phyloP scores from a whole-genome alignment of 2,113 vertebrate genomes.

The Camelus bactrianus region DNA sequence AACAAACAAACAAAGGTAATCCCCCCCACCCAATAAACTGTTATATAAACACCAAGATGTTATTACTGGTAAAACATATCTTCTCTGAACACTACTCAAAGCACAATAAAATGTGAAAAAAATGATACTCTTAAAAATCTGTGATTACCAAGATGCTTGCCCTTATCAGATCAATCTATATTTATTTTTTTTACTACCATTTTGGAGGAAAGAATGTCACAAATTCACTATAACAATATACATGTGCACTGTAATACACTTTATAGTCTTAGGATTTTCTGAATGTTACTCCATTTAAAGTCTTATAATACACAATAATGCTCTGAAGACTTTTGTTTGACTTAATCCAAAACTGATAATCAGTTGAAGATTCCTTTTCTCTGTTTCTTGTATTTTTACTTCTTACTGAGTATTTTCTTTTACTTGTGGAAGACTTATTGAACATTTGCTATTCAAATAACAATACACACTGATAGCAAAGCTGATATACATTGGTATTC shows the following conservation, averaged over 20 bases:
- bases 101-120: not conserved
- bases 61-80: not conserved
- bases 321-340: slow-evolving; percentile 12
- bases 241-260: not conserved
- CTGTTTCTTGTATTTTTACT: slow-evolving; percentile 44
- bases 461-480: not conserved
- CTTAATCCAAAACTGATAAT: not conserved
- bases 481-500: not conserved
- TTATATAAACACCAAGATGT: not conserved
- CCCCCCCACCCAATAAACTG: not conserved
- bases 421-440: not conserved
- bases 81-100: slow-evolving; percentile 14
- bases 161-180: not conserved
- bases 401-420: not conserved
- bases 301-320: not conserved
- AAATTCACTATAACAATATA: not conserved
- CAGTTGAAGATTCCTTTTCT: not conserved
- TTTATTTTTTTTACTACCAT: slow-evolving; percentile 7
- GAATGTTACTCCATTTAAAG: slow-evolving; percentile 28
- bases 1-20: no score
- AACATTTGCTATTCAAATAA: not conserved
- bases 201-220: not conserved
- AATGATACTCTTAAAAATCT: not conserved
- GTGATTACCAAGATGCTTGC: not conserved
- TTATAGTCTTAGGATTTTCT: slow-evolving; percentile 12